Conservation (phyloP, 2,888 invertebrate species). For the Trachelus stipa region DNA sequence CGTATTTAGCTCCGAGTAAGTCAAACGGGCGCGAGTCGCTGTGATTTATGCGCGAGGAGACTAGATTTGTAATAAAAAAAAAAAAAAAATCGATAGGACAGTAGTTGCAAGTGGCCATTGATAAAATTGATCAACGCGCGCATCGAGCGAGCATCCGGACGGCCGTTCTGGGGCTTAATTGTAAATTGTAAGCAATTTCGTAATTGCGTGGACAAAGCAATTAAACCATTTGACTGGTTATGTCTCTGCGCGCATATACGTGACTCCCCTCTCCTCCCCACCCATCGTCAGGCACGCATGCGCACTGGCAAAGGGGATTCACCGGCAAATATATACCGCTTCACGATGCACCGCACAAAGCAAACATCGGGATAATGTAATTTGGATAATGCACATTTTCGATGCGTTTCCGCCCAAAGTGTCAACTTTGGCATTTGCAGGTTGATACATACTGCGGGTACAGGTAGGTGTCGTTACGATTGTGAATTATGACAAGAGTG, state of each 20-base stretch:
- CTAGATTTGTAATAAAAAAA: conserved; percentile 23
- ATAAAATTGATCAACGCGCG: conserved; percentile 49
- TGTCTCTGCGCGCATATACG: conserved; percentile 26
- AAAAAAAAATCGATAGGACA: conserved; percentile 32
- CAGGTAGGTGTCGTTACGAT: conserved; percentile 23
- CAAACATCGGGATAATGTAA: conserved; percentile 56
- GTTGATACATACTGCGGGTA: conserved; percentile 14
- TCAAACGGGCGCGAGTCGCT: conserved; percentile 1
- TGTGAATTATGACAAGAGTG: too few species aligned
- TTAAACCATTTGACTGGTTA: conserved; percentile 58
- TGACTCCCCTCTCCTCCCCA: conserved; percentile 16
- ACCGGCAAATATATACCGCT: conserved; percentile 47
- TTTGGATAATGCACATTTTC: conserved; percentile 50
- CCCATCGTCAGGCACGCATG: background rate
- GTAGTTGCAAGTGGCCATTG: conserved; percentile 32
- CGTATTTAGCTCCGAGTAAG: background rate
- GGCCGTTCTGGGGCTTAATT: conserved; percentile 41
- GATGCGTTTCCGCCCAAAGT: too few species aligned
- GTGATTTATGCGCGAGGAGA: conserved; percentile 30
- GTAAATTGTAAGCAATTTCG: conserved; percentile 63
- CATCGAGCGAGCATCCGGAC: too few species aligned
- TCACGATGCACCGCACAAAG: conserved; percentile 45
- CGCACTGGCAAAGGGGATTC: conserved; percentile 19
- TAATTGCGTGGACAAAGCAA: conserved; percentile 62
- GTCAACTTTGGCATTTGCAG: too few species aligned